A percentile compares a stretch with the other conserved stretches of the same genome.
Conservation (phyloP, 2,113 vertebrate species). For the Onychorhynchus coronatus region DNA sequence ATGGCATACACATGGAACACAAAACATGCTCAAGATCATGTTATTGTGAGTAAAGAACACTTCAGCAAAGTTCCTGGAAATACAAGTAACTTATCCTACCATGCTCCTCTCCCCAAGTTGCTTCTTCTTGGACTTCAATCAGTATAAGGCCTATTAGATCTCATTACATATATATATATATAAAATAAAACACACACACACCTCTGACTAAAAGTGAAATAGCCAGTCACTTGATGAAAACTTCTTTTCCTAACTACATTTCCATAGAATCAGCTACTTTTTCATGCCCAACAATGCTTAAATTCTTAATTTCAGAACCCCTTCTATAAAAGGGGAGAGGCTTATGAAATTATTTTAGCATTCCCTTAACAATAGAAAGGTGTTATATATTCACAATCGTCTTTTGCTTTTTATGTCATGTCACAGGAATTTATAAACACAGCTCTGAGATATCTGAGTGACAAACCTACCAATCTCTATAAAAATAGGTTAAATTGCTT, state of each 20-base stretch:
- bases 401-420: not conserved
- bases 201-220: not conserved
- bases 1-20: not conserved
- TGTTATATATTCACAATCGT: not conserved
- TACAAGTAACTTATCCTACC: not conserved
- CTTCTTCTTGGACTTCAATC: not conserved
- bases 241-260: not conserved
- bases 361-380: not conserved
- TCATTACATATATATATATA: not conserved
- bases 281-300: not conserved
- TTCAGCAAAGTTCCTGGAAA: not conserved
- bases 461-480: not conserved
- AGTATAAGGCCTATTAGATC: not conserved
- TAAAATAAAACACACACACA: not conserved
- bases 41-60: not conserved
- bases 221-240: not conserved
- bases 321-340: not conserved
- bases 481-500: not conserved
- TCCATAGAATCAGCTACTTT: not conserved
- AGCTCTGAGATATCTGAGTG: not conserved
- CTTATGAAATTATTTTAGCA: not conserved
- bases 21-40: not conserved
- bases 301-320: not conserved
- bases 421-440: not conserved
- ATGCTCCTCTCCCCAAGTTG: not conserved